Evolutionary conservation across 2,113 vertebrate species (phyloP), one percentile per base, ranked within the genome.

Genomic region (Rhabdornis inornatus): DNA sequence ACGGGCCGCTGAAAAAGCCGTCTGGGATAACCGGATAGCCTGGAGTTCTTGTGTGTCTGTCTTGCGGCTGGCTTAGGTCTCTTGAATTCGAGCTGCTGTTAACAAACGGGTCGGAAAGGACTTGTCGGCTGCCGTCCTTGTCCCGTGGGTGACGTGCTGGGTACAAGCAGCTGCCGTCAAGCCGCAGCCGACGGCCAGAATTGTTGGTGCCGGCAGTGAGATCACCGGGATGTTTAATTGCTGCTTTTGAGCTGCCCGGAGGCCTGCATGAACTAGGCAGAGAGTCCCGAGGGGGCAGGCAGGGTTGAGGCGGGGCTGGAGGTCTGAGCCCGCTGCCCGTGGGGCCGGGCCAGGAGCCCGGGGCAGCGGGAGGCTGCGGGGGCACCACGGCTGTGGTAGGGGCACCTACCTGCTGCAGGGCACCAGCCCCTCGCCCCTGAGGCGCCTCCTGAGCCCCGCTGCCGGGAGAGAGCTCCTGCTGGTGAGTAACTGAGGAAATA

Each of bases 361-460:
- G 52, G 28, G 24, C 47, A 19, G 44, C 8, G 60, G 84, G 63
- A 20, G 11, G 78, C 28, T 1, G 33, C 2, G 7, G 1, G 42
- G 0, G 7, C 50, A 9, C 24, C 25, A n/a, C n/a, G n/a, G n/a
- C n/a, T n/a, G n/a, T n/a, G n/a, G n/a, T n/a, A n/a, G n/a, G n/a
- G 0, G 7, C 50, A 9, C 24, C 25, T 15, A 9, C 49, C 35
- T 18, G 4, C 78, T 22, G 31, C 60, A 0, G 1, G 19, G 4
- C 49, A 2, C 37, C 45, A 0, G 24, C 50, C 35, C 6, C 15
- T 27, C 6, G 13, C 37, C 52, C 52, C 35, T 1, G 3, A 0
- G 39, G 30, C 45, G 39, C n/a, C 47, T 33, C 20, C 75, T 5
- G 42, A 22, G 55, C 71, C 17, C 42, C 1, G 1, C 79, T 27